Percentiles rank a stretch among this genome's conserved stretches.
These are phyloP conservation scores for Gavia stellata DNA, from an alignment of 2,113 vertebrate species.

Conservation along the genomic window DNA sequence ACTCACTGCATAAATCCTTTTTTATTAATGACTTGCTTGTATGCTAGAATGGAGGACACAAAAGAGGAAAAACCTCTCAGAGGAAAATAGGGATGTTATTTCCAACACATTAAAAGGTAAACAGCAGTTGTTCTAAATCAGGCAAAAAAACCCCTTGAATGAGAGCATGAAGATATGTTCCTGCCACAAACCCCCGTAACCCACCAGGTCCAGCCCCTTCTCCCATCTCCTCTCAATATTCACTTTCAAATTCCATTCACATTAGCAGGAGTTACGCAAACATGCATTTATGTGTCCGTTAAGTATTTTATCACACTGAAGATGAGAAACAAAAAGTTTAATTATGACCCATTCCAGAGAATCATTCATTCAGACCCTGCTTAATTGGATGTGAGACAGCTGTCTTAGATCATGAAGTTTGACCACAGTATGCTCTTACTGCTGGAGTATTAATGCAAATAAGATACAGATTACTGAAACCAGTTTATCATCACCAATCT, in stretches of 20 bases:
- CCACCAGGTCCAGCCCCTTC: neutral
- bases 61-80: neutral
- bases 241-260: neutral
- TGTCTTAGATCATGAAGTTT: constrained; percentile 19
- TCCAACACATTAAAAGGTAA: neutral
- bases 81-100: neutral
- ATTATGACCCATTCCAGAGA: neutral
- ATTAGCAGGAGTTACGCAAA: neutral
- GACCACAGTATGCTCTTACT: neutral
- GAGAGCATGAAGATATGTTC: neutral
- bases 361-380: constrained; percentile 6
- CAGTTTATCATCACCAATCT: constrained; percentile 3
- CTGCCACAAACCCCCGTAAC: neutral
- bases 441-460: constrained; percentile 7
- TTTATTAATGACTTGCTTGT: constrained; percentile 13
- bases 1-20: neutral
- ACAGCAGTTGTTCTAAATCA: neutral
- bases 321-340: constrained; percentile 32
- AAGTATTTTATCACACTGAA: constrained; percentile 21
- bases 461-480: neutral
- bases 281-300: neutral
- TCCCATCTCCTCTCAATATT: neutral
- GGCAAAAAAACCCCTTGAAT: neutral
- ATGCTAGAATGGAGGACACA: neutral
- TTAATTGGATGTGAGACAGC: neutral